Evolutionary conservation across 1,140 invertebrate species (phyloP), one percentile per base, ranked within the genome.

Genomic region (Lepeophtheirus salmonis): DNA sequence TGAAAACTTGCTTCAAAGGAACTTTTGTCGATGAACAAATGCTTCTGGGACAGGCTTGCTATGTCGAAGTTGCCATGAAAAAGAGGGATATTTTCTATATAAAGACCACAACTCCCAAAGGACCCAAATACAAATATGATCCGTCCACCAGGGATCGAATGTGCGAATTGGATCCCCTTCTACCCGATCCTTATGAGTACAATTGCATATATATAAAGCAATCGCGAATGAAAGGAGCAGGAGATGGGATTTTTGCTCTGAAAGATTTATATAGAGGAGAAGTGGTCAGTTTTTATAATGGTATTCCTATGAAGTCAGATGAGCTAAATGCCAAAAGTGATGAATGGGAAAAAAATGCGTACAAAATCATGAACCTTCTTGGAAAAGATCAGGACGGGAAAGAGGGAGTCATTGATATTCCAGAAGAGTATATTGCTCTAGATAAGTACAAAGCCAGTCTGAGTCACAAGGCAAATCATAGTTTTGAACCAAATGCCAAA

Each of bases 381-480:
- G 55, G 55, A 4, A 24, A 24, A 21, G 55, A 57, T 41, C 1
- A 21, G 55, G 30, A 57, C 25, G 55, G 55, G 16, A 26, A n/a
- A 2, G 20, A 26, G 25, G 55, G 55, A 17, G 25, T 57, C 26
- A 24, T 57, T 41, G 55, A 57, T 18, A 25, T 57, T n/a, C 55
- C 55, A 1, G 23, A 13, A 41, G 22, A 26, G 22, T 57, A 2
- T 57, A 25, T 57, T 1, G 25, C 14, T n/a, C 22, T 21, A n/a
- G 25, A 57, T 14, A 57, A 30, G 3, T 57, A 57, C 26, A 26
- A 23, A 4, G 55, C 55, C 20, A 57, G 55, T 22, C 25, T 61
- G 50, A 48, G 41, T 25, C 59, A 61, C 49, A 61, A 61, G 49
- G 20, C 41, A 20, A 61, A 61, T 22, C 59, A 61, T 21, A 61